Conservation (phyloP, 1,140 invertebrate species). For the Archivesica marissinica region DNA sequence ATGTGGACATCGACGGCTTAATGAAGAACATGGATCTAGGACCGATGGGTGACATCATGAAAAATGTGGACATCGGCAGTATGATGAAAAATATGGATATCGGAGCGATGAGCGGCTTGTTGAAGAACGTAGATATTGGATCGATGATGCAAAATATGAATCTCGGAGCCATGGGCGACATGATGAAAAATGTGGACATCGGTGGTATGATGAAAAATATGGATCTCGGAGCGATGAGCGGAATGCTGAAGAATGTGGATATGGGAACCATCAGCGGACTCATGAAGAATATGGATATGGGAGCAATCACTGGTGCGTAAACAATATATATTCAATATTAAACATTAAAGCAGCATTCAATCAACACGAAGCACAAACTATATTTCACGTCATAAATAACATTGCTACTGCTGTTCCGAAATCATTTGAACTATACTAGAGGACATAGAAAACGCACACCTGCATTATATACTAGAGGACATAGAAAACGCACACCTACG, state of each 20-base stretch:
- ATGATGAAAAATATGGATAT: constrained; percentile 52
- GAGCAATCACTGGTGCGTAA: constrained; percentile 8
- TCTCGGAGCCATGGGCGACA: constrained; percentile 32
- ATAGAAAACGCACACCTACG: too few relatives aligned
- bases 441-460: too few relatives aligned
- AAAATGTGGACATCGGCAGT: constrained; percentile 40
- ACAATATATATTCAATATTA: background rate
- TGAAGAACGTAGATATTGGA: constrained; percentile 41
- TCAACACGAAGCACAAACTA: too few relatives aligned
- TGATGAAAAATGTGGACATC: constrained; percentile 44
- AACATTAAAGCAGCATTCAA: too few relatives aligned
- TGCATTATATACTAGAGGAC: too few relatives aligned
- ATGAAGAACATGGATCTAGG: constrained; percentile 60
- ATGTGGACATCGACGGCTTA: constrained; percentile 28
- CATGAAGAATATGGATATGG: constrained; percentile 44
- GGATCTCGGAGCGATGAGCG: constrained; percentile 21
- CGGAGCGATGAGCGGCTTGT: constrained; percentile 15
- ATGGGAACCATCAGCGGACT: constrained; percentile 9
- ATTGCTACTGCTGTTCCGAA: too few relatives aligned
- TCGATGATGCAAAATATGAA: constrained; percentile 42
- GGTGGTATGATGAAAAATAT: constrained; percentile 42
- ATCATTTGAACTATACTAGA: too few relatives aligned
- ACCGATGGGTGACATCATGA: constrained; percentile 39
- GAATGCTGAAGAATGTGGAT: constrained; percentile 50
- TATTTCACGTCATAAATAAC: too few relatives aligned